Percentiles rank a stretch among this genome's conserved stretches.
Conservation (phyloP, 2,113 vertebrate genomes). For the Thamnaconus septentrionalis region DNA sequence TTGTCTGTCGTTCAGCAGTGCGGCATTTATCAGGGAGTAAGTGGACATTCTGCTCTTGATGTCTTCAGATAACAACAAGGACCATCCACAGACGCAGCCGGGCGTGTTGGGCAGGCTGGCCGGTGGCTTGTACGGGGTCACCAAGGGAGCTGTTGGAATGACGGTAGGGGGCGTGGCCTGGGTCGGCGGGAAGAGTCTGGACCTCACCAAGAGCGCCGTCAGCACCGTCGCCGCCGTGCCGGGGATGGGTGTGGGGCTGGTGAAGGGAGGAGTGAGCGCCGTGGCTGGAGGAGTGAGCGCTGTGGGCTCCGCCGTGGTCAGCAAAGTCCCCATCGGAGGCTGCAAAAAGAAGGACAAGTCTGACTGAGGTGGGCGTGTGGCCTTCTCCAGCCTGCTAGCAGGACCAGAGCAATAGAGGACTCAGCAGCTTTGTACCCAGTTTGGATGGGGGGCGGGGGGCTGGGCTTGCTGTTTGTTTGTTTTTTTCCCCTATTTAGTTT, state of each 20-base stretch:
- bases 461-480: conserved; percentile 9
- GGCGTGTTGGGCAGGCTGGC: conserved; percentile 91
- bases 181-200: conserved; percentile 93
- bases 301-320: conserved; percentile 90
- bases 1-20: no score
- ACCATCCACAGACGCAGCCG: conserved; percentile 85
- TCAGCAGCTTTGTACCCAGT: conserved; percentile 30
- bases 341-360: conserved; percentile 96
- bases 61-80: conserved; percentile 84
- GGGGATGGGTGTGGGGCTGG: conserved; percentile 87
- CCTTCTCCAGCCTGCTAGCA: conserved; percentile 15
- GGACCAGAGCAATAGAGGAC: conserved; percentile 35
- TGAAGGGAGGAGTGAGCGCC: conserved; percentile 89
- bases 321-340: conserved; percentile 89
- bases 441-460: conserved; percentile 24
- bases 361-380: conserved; percentile 74
- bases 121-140: conserved; percentile 90
- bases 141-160: conserved; percentile 92
- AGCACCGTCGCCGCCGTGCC: conserved; percentile 89
- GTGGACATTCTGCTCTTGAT: no score
- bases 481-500: not conserved
- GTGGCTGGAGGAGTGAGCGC: conserved; percentile 90
- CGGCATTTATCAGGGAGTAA: no score
- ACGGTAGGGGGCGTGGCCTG: conserved; percentile 91
- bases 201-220: conserved; percentile 92